Percentiles rank a stretch among this genome's conserved stretches.
Evolutionary conservation across 1,140 invertebrate species (phyloP).

Genomic region (Apis laboriosa): DNA sequence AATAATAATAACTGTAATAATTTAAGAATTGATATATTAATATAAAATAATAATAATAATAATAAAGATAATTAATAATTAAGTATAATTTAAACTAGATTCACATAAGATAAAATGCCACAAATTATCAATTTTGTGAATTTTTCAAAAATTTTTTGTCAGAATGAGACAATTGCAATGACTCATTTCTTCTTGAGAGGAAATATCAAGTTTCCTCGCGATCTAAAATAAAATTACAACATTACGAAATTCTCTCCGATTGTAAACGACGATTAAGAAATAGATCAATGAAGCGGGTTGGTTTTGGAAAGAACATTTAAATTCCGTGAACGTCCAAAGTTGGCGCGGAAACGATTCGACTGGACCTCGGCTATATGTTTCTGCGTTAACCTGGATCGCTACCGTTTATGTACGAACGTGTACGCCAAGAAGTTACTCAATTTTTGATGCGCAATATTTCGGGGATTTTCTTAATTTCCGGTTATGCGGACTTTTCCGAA

Average conservation of each 20-base stretch:
- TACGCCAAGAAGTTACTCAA: constrained; percentile 60
- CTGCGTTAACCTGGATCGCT: background rate
- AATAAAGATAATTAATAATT: too few relatives aligned
- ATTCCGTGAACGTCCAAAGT: constrained; percentile 9
- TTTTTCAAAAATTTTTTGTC: too few relatives aligned
- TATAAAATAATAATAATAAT: too few relatives aligned
- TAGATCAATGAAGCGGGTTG: too few relatives aligned
- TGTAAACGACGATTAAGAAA: background rate
- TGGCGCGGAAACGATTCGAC: constrained; percentile 13
- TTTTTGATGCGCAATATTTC: constrained; percentile 64
- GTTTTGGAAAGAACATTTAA: background rate
- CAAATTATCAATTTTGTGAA: too few relatives aligned
- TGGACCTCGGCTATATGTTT: constrained; percentile 2
- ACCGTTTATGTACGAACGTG: constrained; percentile 16
- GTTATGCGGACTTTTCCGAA: constrained; percentile 62
- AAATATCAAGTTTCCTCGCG: background rate
- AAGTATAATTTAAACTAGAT: too few relatives aligned
- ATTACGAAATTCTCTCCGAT: background rate
- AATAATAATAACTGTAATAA: too few relatives aligned
- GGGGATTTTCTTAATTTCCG: constrained; percentile 67
- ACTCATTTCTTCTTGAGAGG: background rate
- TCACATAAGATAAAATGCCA: too few relatives aligned
- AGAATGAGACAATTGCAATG: too few relatives aligned
- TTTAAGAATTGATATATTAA: too few relatives aligned
- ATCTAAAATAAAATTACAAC: background rate